Conservation (phyloP, 2,797 vertebrate species). For the Tokudaia muenninki region DNA sequence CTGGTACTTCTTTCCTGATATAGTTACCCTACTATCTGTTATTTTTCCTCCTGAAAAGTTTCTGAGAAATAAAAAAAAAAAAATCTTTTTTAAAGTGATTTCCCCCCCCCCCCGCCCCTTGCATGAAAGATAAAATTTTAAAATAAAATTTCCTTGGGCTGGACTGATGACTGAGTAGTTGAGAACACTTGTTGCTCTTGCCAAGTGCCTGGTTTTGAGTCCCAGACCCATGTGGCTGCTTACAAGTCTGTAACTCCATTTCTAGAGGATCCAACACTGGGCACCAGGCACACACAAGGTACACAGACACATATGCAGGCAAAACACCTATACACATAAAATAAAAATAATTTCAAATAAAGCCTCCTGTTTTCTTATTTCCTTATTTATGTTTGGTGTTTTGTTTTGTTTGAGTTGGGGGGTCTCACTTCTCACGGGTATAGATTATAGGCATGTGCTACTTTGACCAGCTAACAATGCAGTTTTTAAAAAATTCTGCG, state of each 20-base stretch:
- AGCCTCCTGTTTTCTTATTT: not conserved
- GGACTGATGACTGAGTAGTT: too few species aligned
- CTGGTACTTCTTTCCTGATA: slow-evolving; percentile 6
- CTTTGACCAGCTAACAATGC: not conserved
- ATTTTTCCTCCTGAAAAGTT: not conserved
- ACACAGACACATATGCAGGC: not conserved
- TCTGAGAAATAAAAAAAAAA: slow-evolving; percentile 52
- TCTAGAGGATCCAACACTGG: not conserved
- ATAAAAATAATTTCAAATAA: not conserved
- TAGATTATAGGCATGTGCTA: not conserved
- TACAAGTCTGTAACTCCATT: not conserved
- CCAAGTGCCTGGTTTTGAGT: not conserved
- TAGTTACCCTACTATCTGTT: not conserved
- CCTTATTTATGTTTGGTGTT: not conserved
- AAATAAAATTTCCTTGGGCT: slow-evolving; percentile 13
- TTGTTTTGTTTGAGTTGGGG: not conserved
- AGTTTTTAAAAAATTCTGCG: not conserved
- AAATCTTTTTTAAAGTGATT: not conserved
- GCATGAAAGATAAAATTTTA: slow-evolving; percentile 2
- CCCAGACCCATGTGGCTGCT: not conserved
- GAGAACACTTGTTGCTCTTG: not conserved
- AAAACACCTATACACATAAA: not conserved
- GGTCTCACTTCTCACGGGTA: not conserved
- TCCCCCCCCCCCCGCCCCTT: not conserved
- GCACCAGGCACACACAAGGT: not conserved